Base-by-base conservation (phyloP, 2,888 invertebrate species). In the Lysandra bellargus region DNA sequence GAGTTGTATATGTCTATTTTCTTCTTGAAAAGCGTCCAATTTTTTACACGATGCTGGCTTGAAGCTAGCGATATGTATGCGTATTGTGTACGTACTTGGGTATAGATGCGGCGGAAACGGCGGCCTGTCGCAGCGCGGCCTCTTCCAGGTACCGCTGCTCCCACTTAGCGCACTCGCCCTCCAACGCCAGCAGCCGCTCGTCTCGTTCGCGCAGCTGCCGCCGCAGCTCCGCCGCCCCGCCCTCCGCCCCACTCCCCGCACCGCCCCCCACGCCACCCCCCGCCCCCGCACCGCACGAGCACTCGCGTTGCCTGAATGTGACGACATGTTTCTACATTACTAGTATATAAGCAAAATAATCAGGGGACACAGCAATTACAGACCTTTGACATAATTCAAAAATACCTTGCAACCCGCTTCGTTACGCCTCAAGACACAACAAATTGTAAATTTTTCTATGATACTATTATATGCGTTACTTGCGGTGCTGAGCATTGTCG, bases 141-240 rank as follows among this genome's bases (percentile, higher is more conserved):
- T 98, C 98, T 89, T 98, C 98, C 78, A 98, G 93, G 90, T 97
- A 98, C 78, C 97, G 95, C 90, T 98, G 97, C 90, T 98, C 98
- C 97, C 97, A 97, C 93, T 97, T 97, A 83, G 97, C 96, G 85
- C 97, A 97, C 87, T 97, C 97, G 0, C 97, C 97, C 91, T 97
- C 97, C 79, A 97, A 92, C 80, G 96, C 93, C 82, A 94, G 87
- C 82, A 94, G 86, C 14, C 95, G 85, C 85, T 94, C 94, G 87
- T 95, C 94, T 0, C 93, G 85, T 86, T 94, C 94, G 7, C 95
- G 86, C 86, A 94, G 81, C 83, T 89, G 91, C 0, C 85, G 95
- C 88, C 89, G 95, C 89, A 88, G 95, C 94, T 93, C 96, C 89
- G 86, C 95, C 94, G 88, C 94, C 86, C 84, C 91, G 60, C 88